Evolutionary conservation across 2,113 vertebrate genomes (phyloP).

Genomic region (Tragelaphus scriptus): DNA sequence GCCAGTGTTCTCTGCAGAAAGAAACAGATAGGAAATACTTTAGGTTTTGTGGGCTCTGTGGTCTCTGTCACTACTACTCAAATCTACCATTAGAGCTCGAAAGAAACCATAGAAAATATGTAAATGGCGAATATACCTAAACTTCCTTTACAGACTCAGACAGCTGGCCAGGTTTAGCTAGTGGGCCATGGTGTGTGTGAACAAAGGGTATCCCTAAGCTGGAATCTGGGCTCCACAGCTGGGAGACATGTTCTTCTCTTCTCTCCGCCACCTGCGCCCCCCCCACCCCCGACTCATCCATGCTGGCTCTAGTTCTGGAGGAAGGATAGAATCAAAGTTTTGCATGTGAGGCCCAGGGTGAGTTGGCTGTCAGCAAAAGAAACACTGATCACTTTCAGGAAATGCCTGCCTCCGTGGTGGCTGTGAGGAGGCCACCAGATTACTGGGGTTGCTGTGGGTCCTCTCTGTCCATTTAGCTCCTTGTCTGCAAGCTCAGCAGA

Average conservation of each 20-base stretch:
- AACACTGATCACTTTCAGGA: neutral
- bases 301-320: neutral
- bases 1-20: neutral
- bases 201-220: neutral
- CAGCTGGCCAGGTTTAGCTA: neutral
- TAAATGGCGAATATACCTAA: neutral
- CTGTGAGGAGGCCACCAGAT: neutral
- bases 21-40: neutral
- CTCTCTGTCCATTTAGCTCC: neutral
- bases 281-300: neutral
- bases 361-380: neutral
- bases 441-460: neutral
- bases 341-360: neutral
- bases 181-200: neutral
- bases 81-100: rapidly evolving
- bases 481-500: neutral
- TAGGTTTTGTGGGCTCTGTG: neutral
- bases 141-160: neutral
- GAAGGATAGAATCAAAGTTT: neutral
- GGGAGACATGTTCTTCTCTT: neutral
- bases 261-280: too few species aligned
- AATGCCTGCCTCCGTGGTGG: neutral
- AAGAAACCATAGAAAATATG: neutral
- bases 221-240: neutral
- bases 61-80: neutral